Conservation (phyloP, 64 coral and sea anemone genomes). For the Astreopora myriophthalma region DNA sequence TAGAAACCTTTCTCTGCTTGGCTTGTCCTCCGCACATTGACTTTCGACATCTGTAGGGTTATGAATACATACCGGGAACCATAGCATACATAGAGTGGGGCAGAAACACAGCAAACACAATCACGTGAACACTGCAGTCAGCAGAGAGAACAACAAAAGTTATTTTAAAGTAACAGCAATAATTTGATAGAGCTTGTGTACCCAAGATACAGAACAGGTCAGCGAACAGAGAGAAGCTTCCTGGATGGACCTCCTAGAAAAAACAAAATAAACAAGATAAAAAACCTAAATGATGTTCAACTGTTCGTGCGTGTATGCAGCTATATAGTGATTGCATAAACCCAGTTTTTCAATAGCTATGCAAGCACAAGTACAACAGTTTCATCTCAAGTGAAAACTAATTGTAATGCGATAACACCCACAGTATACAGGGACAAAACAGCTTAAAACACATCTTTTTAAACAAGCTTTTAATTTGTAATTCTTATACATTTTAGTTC, state of each 20-base stretch:
- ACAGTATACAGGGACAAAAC: too few relatives aligned
- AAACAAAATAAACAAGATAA: not conserved
- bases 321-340: too few relatives aligned
- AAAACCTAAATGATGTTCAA: not conserved
- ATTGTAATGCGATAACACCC: too few relatives aligned
- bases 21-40: slow-evolving; percentile 86
- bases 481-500: too few relatives aligned
- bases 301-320: too few relatives aligned
- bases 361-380: too few relatives aligned
- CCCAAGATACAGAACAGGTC: slow-evolving; percentile 98
- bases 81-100: slow-evolving; percentile 61
- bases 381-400: too few relatives aligned
- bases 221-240: slow-evolving; percentile 82
- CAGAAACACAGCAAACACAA: slow-evolving; percentile 37
- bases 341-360: too few relatives aligned
- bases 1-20: slow-evolving; percentile 85
- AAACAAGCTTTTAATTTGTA: too few relatives aligned
- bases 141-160: slow-evolving; percentile 56
- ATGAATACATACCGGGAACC: slow-evolving; percentile 81
- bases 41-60: slow-evolving; percentile 98
- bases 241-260: slow-evolving; percentile 69
- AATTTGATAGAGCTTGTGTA: slow-evolving; percentile 91
- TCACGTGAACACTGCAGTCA: slow-evolving; percentile 53
- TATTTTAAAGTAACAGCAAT: slow-evolving; percentile 80
- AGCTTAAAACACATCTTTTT: too few relatives aligned